phyloP scores from a whole-genome alignment of 2,888 invertebrate species.

The Parnassius mnemosyne region DNA sequence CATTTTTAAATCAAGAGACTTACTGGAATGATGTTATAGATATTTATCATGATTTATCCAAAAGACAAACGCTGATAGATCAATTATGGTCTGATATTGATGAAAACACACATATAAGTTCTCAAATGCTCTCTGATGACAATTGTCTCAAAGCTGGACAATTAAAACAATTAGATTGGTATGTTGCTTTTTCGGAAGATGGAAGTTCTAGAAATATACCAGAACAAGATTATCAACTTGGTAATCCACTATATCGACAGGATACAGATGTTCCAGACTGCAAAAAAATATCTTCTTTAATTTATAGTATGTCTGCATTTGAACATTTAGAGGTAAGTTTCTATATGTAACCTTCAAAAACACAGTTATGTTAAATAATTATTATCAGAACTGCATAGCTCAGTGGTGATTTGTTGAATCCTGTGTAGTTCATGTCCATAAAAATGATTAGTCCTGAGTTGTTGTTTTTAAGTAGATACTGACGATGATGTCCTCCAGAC shows the following conservation, averaged over 20 bases:
- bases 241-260: constrained; percentile 42
- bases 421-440: too few relatives aligned
- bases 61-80: constrained; percentile 83
- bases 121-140: constrained; percentile 80
- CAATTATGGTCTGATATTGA: constrained; percentile 79
- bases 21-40: constrained; percentile 81
- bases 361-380: too few relatives aligned
- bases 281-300: constrained; percentile 76
- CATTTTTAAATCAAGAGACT: constrained; percentile 88
- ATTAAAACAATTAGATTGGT: constrained; percentile 84
- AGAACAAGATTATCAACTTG: constrained; percentile 46
- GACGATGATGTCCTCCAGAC: too few relatives aligned
- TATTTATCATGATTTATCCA: constrained; percentile 82
- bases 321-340: constrained; percentile 64
- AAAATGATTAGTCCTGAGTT: too few relatives aligned
- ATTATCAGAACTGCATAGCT: too few relatives aligned
- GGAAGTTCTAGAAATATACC: constrained; percentile 72
- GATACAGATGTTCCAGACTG: constrained; percentile 81
- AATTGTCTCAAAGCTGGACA: constrained; percentile 85
- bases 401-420: too few relatives aligned
- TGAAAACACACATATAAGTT: constrained; percentile 82
- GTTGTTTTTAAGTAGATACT: too few relatives aligned
- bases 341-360: not conserved
- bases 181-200: constrained; percentile 81
- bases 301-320: constrained; percentile 69